Evolutionary conservation across 2,113 vertebrate genomes (phyloP).

Genomic region (Antechinus flavipes): DNA sequence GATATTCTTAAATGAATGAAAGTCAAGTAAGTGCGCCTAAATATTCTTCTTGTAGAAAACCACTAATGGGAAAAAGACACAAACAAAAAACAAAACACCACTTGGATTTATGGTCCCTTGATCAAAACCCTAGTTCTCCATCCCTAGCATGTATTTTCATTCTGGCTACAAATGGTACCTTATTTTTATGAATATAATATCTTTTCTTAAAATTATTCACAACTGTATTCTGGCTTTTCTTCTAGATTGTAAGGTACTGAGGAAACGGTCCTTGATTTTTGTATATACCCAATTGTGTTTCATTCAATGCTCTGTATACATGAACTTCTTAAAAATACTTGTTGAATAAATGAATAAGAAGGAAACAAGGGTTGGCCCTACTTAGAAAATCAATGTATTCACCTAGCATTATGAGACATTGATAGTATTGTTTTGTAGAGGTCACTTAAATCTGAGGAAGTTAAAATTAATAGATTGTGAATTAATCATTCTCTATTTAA

Average conservation of each 20-base stretch:
- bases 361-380: background rate
- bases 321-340: background rate
- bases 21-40: background rate
- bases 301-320: background rate
- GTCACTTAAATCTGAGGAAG: background rate
- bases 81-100: no score
- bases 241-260: background rate
- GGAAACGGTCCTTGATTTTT: background rate
- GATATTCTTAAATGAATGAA: background rate
- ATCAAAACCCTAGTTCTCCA: no score
- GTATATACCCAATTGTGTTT: background rate
- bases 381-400: background rate
- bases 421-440: background rate
- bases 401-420: background rate
- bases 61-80: background rate
- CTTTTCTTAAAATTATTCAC: background rate
- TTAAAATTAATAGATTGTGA: background rate
- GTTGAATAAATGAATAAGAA: background rate
- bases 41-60: background rate
- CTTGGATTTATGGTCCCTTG: no score
- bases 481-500: background rate
- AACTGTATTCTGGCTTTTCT: background rate
- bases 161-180: background rate
- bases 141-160: background rate
- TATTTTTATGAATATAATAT: background rate